Evolutionary conservation across 2,888 invertebrate species (phyloP).

Genomic region (Idaea dimidiata): DNA sequence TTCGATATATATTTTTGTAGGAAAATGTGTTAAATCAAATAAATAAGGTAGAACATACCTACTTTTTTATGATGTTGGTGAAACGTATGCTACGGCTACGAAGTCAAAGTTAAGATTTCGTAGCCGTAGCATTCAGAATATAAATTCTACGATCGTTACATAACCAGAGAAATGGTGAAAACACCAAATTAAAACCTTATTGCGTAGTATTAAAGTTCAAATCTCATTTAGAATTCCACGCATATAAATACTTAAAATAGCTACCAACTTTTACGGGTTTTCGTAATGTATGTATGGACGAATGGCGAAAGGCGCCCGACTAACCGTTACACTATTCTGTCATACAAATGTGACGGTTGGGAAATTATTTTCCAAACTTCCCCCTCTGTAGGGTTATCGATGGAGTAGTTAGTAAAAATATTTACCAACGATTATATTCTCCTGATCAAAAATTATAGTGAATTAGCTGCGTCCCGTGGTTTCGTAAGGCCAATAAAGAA

Average conservation of each 20-base stretch:
- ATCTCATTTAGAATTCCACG: not conserved
- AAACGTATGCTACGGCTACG: not conserved
- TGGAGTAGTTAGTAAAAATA: too few relatives aligned
- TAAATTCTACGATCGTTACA: not conserved
- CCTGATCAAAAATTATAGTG: too few relatives aligned
- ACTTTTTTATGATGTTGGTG: not conserved
- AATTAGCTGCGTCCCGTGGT: too few relatives aligned
- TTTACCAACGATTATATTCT: too few relatives aligned
- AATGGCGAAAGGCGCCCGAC: too few relatives aligned
- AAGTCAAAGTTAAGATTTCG: not conserved
- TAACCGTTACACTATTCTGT: too few relatives aligned
- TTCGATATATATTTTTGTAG: not conserved
- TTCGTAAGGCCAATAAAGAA: too few relatives aligned
- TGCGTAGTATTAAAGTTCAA: not conserved
- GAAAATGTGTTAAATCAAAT: not conserved
- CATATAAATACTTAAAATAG: not conserved
- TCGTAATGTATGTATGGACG: not conserved
- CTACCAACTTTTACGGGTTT: not conserved
- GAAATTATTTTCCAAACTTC: too few relatives aligned
- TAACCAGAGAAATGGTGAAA: not conserved
- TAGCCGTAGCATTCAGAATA: too few relatives aligned
- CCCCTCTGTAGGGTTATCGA: too few relatives aligned
- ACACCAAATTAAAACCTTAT: not conserved
- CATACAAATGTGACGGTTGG: too few relatives aligned
- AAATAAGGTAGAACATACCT: not conserved